These are phyloP conservation scores for Hetaerina titia DNA, from an alignment of 2,888 invertebrate species.

Conservation along the genomic window DNA sequence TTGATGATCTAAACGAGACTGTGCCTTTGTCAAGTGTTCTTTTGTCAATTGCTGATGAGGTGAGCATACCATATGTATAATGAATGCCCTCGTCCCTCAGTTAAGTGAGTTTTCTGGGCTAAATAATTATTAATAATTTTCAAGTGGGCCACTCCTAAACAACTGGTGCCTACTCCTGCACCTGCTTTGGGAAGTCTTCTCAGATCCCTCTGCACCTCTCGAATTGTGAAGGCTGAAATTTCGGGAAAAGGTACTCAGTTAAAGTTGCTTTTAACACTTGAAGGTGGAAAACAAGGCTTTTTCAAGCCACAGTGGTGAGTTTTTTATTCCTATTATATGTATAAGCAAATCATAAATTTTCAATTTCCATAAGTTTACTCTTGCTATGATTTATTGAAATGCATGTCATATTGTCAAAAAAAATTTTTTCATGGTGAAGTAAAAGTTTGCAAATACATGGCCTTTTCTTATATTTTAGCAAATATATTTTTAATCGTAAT, in stretches of 20 bases:
- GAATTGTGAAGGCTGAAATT: slow-evolving; percentile 87
- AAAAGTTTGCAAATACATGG: too few relatives aligned
- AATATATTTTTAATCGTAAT: too few relatives aligned
- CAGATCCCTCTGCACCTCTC: slow-evolving; percentile 83
- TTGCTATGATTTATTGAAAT: too few relatives aligned
- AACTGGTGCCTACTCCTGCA: slow-evolving; percentile 75
- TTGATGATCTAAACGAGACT: slow-evolving; percentile 69
- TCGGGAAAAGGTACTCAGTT: slow-evolving; percentile 93
- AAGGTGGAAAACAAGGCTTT: slow-evolving; percentile 87
- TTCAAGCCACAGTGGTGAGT: slow-evolving; percentile 95
- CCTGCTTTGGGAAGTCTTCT: slow-evolving; percentile 82
- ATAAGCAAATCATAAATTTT: too few relatives aligned
- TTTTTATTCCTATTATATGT: not conserved
- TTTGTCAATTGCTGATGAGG: slow-evolving; percentile 70
- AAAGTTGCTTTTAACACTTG: slow-evolving; percentile 88
- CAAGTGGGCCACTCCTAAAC: slow-evolving; percentile 75
- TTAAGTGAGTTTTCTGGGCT: not conserved
- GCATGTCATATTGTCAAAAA: too few relatives aligned
- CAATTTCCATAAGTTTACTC: too few relatives aligned
- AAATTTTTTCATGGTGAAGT: too few relatives aligned
- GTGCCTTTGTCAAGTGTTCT: slow-evolving; percentile 69
- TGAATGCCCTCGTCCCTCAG: too few relatives aligned
- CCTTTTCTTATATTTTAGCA: too few relatives aligned
- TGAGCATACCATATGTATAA: not conserved
- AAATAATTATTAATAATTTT: too few relatives aligned